Evolutionary conservation across 2,113 vertebrate species (phyloP), one percentile per base, ranked within the genome.

Genomic region (Melanerpes formicivorus): DNA sequence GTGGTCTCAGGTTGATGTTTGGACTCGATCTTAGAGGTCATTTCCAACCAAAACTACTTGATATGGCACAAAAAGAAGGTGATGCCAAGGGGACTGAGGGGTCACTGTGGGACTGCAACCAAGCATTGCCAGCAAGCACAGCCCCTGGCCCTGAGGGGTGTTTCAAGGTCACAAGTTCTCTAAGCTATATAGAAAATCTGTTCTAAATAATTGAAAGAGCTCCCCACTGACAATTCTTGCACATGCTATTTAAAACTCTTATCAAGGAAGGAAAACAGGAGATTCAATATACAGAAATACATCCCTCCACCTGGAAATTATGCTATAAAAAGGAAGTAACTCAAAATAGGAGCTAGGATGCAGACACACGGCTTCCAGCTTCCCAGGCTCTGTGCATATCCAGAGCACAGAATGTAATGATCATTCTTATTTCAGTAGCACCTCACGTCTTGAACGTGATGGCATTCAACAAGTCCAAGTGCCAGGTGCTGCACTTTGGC

Each of bases 331-430:
- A 94, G 93, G 86, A 96, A 96, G 71, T 91, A 83, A 92, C 95
- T 96, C 93, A 96, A 97, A 96, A 96, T 96, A 96, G 93, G 74
- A 91, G 56, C n/a, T 54, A 69, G 42, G 69, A 94, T 88, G 65
- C 54, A 84, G 94, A 84, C 55, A 21, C 69, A 62, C 79, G 87
- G 55, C 42, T 9, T 74, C 56, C 77, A 95, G 86, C 25, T 85
- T 94, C 92, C 87, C 92, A 87, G 77, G 80, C 77, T 90, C 87
- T 87, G 22, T n/a, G 52, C 8, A 9, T 59, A 70, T 67, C 26
- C 74, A 65, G 65, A 64, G 77, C 55, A 29, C n/a, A 27, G 34
- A 18, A 67, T 74, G 72, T 25, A 80, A 63, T 67, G 80, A 80
- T 40, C 48, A 58, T 7, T 80, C 19, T 17, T 64, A 29, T 74